Conservation (phyloP, 2,113 vertebrate genomes). For the Sander lucioperca region DNA sequence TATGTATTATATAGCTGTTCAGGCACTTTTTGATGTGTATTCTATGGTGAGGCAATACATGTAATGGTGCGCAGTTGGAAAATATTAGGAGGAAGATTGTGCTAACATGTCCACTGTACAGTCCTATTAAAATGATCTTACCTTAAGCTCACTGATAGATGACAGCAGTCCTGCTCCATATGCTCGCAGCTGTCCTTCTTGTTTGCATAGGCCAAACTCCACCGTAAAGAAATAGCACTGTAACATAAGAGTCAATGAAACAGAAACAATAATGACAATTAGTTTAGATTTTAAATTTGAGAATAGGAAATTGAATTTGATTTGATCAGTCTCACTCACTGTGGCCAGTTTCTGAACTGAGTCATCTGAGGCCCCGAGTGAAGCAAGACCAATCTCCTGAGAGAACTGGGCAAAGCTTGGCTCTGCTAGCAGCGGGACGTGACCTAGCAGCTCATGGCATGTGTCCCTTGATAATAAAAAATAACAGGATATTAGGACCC, state of each 20-base stretch:
- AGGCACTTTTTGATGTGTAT: neutral
- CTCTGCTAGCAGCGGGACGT: constrained; percentile 96
- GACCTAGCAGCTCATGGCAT: constrained; percentile 96
- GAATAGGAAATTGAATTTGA: neutral
- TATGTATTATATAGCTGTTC: neutral
- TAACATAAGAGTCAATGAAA: constrained; percentile 25
- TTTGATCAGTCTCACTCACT: constrained; percentile 79
- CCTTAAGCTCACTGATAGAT: constrained; percentile 97
- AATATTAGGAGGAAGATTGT: neutral
- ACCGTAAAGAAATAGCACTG: constrained; percentile 99
- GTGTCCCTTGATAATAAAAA: constrained; percentile 88
- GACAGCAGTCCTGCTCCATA: constrained; percentile 97
- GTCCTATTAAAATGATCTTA: constrained; percentile 69
- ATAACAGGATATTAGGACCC: neutral
- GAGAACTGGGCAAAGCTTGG: constrained; percentile 99
- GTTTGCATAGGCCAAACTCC: constrained; percentile 98
- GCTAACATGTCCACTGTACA: neutral
- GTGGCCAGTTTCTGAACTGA: constrained; percentile 96
- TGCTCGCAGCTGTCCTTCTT: constrained; percentile 93
- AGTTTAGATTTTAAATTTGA: neutral
- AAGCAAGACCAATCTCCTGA: constrained; percentile 97
- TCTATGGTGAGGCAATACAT: neutral
- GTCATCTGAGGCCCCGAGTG: constrained; percentile 97
- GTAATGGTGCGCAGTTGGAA: neutral
- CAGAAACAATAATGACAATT: constrained; percentile 1